These are phyloP conservation scores for Myocastor coypus DNA, from an alignment of 2,113 vertebrate species.

Conservation along the genomic window DNA sequence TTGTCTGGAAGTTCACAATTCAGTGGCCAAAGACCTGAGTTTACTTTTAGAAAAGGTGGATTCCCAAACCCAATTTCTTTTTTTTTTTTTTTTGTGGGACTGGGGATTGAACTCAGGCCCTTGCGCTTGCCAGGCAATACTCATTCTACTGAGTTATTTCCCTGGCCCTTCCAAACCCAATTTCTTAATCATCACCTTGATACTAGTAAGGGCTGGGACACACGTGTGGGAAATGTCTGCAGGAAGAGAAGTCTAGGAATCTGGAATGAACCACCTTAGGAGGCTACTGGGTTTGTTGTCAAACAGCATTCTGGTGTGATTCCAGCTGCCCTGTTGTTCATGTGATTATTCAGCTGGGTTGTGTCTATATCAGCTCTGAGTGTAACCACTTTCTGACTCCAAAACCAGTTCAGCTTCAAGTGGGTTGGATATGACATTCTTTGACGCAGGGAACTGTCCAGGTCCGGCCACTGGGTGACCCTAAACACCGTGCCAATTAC, in stretches of 20 bases:
- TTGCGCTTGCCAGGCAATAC: no score
- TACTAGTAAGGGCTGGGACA: constrained; percentile 27
- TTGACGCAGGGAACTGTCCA: neutral
- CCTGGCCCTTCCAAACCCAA: no score
- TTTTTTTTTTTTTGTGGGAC: no score
- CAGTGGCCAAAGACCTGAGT: neutral
- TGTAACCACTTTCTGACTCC: constrained; percentile 9
- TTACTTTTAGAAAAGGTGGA: neutral
- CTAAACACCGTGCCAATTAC: neutral
- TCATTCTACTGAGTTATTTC: no score
- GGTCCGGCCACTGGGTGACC: neutral
- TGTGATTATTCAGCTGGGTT: neutral
- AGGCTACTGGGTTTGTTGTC: neutral
- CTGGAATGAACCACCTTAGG: neutral
- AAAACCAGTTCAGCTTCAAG: neutral
- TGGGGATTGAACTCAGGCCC: no score
- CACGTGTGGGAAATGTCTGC: neutral
- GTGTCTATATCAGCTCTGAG: neutral
- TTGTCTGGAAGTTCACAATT: neutral
- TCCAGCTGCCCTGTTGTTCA: neutral
- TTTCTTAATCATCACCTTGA: neutral
- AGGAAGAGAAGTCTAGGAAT: neutral
- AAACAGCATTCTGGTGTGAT: neutral
- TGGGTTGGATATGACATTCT: neutral
- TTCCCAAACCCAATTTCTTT: neutral